These are phyloP conservation scores for Laupala kohalensis DNA, from an alignment of 1,140 invertebrate genomes.

Conservation along the genomic window DNA sequence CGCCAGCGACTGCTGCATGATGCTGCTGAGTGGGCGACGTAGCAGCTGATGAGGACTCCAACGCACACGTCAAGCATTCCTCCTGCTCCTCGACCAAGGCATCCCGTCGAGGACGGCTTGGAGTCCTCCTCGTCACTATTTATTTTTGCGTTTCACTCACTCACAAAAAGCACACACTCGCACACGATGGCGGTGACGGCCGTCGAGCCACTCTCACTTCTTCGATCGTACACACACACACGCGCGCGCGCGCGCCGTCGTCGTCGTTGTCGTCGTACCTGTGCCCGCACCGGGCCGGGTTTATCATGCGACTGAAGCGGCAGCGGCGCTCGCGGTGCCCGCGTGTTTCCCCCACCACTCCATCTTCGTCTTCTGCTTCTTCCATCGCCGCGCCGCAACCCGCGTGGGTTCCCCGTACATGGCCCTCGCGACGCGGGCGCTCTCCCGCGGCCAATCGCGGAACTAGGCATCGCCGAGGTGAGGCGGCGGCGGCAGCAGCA, in stretches of 20 bases:
- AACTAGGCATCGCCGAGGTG: no score
- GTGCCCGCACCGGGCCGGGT: neutral
- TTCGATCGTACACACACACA: constrained; percentile 2
- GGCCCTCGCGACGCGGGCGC: neutral
- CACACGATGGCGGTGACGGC: neutral
- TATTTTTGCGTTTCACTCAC: no score
- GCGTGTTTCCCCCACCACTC: no score
- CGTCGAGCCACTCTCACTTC: neutral
- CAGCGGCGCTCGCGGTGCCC: no score
- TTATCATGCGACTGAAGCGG: neutral
- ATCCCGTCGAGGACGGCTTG: no score
- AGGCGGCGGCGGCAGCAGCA: neutral
- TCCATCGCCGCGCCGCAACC: neutral
- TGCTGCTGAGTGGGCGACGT: neutral
- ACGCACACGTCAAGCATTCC: no score
- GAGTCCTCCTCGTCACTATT: no score
- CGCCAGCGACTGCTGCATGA: neutral
- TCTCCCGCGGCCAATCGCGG: neutral
- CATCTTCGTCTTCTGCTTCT: no score
- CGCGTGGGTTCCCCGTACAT: neutral
- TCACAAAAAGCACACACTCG: no score
- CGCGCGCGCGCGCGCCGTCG: neutral
- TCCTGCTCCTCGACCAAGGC: no score
- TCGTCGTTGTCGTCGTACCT: neutral
- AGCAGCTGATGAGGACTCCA: no score